Evolutionary conservation across 2,113 vertebrate genomes (phyloP), one percentile per base, ranked within the genome.

Genomic region (Rousettus leschenaultii): DNA sequence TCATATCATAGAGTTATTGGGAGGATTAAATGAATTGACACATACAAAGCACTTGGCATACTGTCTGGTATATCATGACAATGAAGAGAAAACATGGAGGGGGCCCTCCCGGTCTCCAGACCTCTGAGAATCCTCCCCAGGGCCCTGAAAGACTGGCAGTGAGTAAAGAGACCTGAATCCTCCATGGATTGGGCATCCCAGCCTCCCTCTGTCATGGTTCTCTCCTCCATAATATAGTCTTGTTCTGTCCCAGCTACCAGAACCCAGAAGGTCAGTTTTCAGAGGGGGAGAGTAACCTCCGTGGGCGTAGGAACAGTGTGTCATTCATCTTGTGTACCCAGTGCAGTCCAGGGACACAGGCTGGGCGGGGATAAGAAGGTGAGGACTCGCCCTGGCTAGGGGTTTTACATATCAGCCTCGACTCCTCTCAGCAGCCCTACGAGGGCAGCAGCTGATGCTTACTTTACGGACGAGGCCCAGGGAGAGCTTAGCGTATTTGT

Each of bases 391-490:
- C 35, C 22, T 6, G 18, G n/a, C 10, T 15, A 51, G 59, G 26
- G 5, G 26, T 43, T 51, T 55, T 14, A 13, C 11, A 0, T 18
- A 6, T n/a, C 38, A 24, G 43, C 3, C 35, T 63, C 53, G 71
- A 70, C 28, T 15, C 33, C 45, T 13, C 53, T 51, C 33, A 59
- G 51, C 28, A 16, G 40, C 45, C 89, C 43, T 19, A 7, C 1
- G 14, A 35, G 38, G 65, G 33, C 40, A 24, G 16, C 16, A n/a
- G 30, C 5, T 57, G 24, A 6, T 33, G 30, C n/a, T 35, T 24
- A 0, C 9, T 16, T 30, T 11, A 2, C 2, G 1, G 74, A 28
- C 0, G 1, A 83, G 12, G 61, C 12, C 70, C 24, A 18, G 59
- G 40, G 33, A 10, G 26, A 51, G 51, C 51, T 15, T 7, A 14